Evolutionary conservation across 1,140 invertebrate species (phyloP).

Genomic region (Formica selysi): DNA sequence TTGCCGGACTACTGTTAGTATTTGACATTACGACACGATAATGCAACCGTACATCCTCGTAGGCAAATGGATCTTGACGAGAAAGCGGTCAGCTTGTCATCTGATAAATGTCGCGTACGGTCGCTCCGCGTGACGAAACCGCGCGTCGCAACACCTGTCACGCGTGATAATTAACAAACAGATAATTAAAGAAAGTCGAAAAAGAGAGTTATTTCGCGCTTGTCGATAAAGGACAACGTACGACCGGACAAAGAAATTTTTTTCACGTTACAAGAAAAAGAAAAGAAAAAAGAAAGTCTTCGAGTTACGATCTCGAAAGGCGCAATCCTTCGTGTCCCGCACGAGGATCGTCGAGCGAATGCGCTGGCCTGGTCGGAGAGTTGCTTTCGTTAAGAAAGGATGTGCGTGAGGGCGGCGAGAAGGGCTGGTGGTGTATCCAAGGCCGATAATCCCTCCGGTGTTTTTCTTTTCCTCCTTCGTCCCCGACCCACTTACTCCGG

Average conservation of each 20-base stretch:
- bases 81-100: constrained; percentile 43
- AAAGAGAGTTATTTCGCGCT: neutral
- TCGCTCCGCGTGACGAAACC: constrained; percentile 19
- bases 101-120: constrained; percentile 47
- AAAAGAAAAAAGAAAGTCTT: neutral
- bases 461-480: constrained; percentile 76
- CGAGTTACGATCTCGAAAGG: neutral
- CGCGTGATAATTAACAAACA: constrained; percentile 24
- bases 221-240: neutral
- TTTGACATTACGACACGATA: constrained; percentile 61
- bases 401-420: constrained; percentile 45
- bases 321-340: constrained; percentile 12
- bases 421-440: constrained; percentile 53
- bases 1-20: constrained; percentile 52
- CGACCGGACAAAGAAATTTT: neutral
- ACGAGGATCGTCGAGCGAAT: constrained; percentile 33
- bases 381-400: constrained; percentile 47
- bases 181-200: neutral
- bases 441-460: constrained; percentile 80
- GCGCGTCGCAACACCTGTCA: neutral
- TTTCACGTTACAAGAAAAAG: neutral
- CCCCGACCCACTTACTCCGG: constrained; percentile 74
- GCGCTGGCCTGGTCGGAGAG: constrained; percentile 10
- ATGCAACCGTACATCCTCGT: constrained; percentile 52
- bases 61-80: constrained; percentile 63